Percentiles rank a stretch among this genome's conserved stretches.
These are phyloP conservation scores for Nomada fucata DNA, from an alignment of 2,888 invertebrate species.

Conservation along the genomic window DNA sequence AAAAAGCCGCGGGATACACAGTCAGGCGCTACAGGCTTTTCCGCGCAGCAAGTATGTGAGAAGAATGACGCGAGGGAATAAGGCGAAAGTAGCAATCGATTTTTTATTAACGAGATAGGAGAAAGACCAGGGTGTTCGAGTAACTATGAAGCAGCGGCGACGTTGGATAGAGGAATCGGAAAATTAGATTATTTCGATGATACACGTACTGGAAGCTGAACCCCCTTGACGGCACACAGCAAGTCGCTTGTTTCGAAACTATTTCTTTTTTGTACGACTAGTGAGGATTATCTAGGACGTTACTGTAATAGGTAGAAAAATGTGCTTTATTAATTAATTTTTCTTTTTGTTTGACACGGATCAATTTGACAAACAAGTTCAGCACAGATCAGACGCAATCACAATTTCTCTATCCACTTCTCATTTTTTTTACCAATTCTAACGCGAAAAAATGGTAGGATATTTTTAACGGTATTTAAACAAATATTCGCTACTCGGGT, in stretches of 20 bases:
- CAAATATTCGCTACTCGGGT: too few relatives aligned
- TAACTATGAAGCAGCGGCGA: conserved; percentile 20
- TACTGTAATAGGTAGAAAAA: not conserved
- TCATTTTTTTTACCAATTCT: not conserved
- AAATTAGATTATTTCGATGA: conserved; percentile 73
- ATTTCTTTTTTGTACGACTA: not conserved
- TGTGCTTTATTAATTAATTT: too few relatives aligned
- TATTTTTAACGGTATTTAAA: too few relatives aligned
- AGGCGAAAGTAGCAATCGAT: conserved; percentile 69
- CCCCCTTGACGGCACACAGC: conserved; percentile 3
- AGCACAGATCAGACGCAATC: not conserved
- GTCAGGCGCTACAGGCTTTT: conserved; percentile 67
- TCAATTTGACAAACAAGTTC: too few relatives aligned
- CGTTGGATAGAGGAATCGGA: conserved; percentile 65
- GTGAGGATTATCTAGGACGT: not conserved
- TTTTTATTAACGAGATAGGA: conserved; percentile 70
- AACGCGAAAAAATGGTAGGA: not conserved
- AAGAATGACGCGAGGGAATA: conserved; percentile 52
- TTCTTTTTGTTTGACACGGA: too few relatives aligned
- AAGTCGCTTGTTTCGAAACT: conserved; percentile 31
- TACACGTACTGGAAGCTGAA: conserved; percentile 28
- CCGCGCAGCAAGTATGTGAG: conserved; percentile 10
- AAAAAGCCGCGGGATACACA: conserved; percentile 77
- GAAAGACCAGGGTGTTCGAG: conserved; percentile 41
- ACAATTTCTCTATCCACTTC: not conserved